These are phyloP conservation scores for Dusona sp. DNA, from an alignment of 2,888 invertebrate genomes.

Conservation along the genomic window DNA sequence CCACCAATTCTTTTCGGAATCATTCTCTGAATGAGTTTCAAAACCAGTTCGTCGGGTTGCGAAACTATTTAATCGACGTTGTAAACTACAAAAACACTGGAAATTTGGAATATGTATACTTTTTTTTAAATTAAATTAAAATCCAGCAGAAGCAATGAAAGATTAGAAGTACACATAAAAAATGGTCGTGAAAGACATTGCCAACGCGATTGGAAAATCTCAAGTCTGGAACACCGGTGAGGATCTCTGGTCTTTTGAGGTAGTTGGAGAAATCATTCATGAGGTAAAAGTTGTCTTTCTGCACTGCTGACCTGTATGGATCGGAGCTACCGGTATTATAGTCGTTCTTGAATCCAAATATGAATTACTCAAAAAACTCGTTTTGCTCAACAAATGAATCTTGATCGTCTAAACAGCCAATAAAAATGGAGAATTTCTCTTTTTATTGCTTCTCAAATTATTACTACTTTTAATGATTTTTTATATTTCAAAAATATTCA, in stretches of 20 bases:
- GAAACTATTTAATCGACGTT: not conserved
- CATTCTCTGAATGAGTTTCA: not conserved
- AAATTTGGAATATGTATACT: not conserved
- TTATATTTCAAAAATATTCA: not conserved
- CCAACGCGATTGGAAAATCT: constrained; percentile 13
- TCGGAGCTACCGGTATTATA: constrained; percentile 24
- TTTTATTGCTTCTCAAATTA: not conserved
- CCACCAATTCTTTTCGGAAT: not conserved
- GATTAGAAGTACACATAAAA: not conserved
- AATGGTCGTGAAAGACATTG: constrained; percentile 2
- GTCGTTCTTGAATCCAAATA: constrained; percentile 16
- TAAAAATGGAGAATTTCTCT: not conserved
- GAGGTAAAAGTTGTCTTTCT: constrained; percentile 63
- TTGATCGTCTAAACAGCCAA: not conserved
- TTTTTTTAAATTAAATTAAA: not conserved
- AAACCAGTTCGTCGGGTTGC: not conserved
- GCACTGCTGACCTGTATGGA: constrained; percentile 28
- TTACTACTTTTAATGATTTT: not conserved
- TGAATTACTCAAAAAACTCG: constrained; percentile 28
- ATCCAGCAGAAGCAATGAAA: not conserved
- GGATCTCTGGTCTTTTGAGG: constrained; percentile 55
- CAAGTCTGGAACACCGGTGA: constrained; percentile 14
- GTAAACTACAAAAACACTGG: not conserved
- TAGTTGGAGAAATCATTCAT: constrained; percentile 71
- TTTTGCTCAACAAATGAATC: not conserved